Evolutionary conservation across 2,113 vertebrate genomes (phyloP), one percentile per base, ranked within the genome.

Genomic region (Lepisosteus osseus): DNA sequence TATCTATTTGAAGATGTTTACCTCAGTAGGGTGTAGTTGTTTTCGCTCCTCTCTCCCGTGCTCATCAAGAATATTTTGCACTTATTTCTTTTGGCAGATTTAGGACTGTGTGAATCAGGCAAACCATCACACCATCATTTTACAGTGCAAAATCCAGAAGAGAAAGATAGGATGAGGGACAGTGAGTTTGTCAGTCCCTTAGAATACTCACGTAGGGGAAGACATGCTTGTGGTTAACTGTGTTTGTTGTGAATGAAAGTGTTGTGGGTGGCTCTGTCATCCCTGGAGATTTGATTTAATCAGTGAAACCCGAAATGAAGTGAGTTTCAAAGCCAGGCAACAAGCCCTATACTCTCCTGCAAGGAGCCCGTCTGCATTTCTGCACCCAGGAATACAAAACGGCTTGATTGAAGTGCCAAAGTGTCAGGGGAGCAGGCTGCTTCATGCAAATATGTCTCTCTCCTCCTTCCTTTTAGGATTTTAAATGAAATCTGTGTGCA

Each of bases 401-500:
- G 47, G 47, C 47, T 51, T 51, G 47, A 51, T 51, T 51, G 47
- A 51, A 51, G 47, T 51, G 47, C 47, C 47, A 51, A 9, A 51
- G 9, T 51, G 47, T 51, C 47, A 51, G 5, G 47, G 42, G 9
- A 15, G 47, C 66, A 7, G 29, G 44, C 14, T 66, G 64, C 5
- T 5, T n/a, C 11, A 42, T 66, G 43, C 59, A 9, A 61, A 43
- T 51, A 9, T 2, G 47, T 0, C 47, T 54, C 67, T 59, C 64
- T 29, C 47, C 75, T 54, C 68, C 44, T 69, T 71, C 12, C 73
- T 72, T 75, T 76, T 51, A 76, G 76, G 77, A 76, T 68, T 75
- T 76, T 73, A 71, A 80, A 71, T 73, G 67, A 71, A 67, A 69
- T 63, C 71, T 63, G 72, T 78, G 71, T 78, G 71, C 67, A 59